Conservation (phyloP, 2,888 invertebrate species). For the Prionchulus punctatus region DNA sequence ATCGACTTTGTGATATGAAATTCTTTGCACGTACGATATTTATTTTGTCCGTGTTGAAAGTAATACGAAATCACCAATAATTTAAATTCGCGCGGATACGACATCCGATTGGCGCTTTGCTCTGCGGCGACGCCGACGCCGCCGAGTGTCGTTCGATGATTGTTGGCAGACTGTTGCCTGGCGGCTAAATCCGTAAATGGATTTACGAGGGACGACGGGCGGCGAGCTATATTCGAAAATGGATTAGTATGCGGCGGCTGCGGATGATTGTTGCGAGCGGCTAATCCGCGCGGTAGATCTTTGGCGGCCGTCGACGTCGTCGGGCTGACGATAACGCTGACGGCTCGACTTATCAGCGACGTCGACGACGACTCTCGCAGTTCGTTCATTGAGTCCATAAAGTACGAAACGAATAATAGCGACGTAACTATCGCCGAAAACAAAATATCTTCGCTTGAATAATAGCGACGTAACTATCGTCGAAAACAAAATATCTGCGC, state of each 20-base stretch:
- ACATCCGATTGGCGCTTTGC: conserved; percentile 20
- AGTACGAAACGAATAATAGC: too few relatives aligned
- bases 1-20: conserved; percentile 20
- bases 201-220: conserved; percentile 1
- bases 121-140: too few relatives aligned
- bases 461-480: too few relatives aligned
- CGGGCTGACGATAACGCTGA: neutral
- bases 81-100: conserved; percentile 25
- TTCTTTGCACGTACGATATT: conserved; percentile 22
- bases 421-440: too few relatives aligned
- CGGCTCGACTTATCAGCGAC: neutral
- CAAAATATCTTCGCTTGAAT: too few relatives aligned
- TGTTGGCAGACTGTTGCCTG: neutral
- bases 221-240: too few relatives aligned
- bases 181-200: neutral
- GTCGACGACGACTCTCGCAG: neutral
- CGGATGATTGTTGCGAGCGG: neutral
- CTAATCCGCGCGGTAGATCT: neutral
- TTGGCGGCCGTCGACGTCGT: neutral
- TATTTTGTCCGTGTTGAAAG: conserved; percentile 22
- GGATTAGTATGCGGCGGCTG: neutral
- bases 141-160: neutral
- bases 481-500: too few relatives aligned
- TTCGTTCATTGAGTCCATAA: neutral
- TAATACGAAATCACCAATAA: conserved; percentile 24